Base-by-base conservation (phyloP, 1,140 invertebrate genomes). In the Rhopalosiphum padi region DNA sequence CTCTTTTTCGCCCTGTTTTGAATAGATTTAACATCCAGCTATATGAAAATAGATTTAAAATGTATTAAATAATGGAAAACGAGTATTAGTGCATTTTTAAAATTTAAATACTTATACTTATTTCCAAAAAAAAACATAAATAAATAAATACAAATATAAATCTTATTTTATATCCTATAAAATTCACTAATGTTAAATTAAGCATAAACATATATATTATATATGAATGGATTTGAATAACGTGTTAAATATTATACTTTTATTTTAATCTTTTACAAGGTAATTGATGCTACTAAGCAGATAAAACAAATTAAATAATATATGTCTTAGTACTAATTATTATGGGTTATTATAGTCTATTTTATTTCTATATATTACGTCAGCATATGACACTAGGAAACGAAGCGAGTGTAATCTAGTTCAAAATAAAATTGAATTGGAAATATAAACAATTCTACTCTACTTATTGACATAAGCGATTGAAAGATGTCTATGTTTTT, bases 1-100 rank as follows among this genome's bases (percentile, higher is more conserved):
- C 97, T 94, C 96, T 96, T 94, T 96, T 96, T 94, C 96, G 96
- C 25, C 97, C 97, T 30, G 96, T 95, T 96, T 96, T 96, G 95
- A 97, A 97, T 18, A 96, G 96, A 55, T 96, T 96, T 94, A 97
- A 95, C 94, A 96, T 96, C 96, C 97, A 97, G 94, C 97, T 96
- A 95, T 96, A 53, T 43, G 91, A 94, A 41, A 51, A 51, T 82
- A 93, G 2, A 60, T 85, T 41, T 83, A 9, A 48, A 55, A 7
- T 51, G 22, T 2, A 51, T 8, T 35, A 7, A 88, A 7, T 15
- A 35, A 37, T 15, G 25, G 9, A 2, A 85, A 85, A 85, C 1
- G 0, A 85, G 8, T 43, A 25, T 3, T 22, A 35, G 7, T 30
- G 30, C 82, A 41, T 41, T 37, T 8, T 41, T 82, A 37, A 0